These are phyloP conservation scores for Melinaea marsaeus DNA, from an alignment of 2,888 invertebrate genomes.

Conservation along the genomic window DNA sequence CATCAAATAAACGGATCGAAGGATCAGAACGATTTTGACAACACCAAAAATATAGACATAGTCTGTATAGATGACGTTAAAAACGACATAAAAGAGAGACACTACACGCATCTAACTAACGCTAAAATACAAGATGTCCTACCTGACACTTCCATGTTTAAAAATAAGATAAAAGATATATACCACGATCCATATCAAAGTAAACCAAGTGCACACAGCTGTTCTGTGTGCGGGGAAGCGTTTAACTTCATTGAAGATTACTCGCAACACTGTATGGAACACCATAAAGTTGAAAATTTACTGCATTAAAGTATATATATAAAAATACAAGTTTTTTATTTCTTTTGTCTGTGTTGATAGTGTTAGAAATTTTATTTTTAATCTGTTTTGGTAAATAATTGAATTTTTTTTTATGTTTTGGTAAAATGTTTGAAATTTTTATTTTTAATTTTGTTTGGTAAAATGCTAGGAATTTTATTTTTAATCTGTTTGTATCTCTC, in stretches of 20 bases:
- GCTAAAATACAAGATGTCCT: conserved; percentile 42
- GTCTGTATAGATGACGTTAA: conserved; percentile 61
- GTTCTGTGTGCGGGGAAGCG: conserved; percentile 57
- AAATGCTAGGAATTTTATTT: too few species aligned
- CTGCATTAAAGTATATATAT: conserved; percentile 12
- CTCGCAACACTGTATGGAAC: conserved; percentile 56
- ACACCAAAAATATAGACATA: conserved; percentile 57
- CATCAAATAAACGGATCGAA: conserved; percentile 49
- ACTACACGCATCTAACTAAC: conserved; percentile 46
- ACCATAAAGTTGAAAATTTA: conserved; percentile 50
- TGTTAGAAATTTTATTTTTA: too few species aligned
- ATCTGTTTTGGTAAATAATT: too few species aligned
- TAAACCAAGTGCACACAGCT: conserved; percentile 43
- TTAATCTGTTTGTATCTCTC: too few species aligned
- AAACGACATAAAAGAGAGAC: conserved; percentile 42
- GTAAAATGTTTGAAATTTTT: too few species aligned
- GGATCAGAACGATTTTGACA: conserved; percentile 50
- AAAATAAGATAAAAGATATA: conserved; percentile 9
- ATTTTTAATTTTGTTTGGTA: too few species aligned
- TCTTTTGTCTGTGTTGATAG: neutral
- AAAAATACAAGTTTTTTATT: neutral
- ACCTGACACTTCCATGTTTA: conserved; percentile 29
- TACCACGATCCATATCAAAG: conserved; percentile 34
- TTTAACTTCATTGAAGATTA: conserved; percentile 55
- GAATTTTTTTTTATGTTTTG: too few species aligned